Evolutionary conservation across 2,113 vertebrate species (phyloP).

Genomic region (Mesocricetus auratus): DNA sequence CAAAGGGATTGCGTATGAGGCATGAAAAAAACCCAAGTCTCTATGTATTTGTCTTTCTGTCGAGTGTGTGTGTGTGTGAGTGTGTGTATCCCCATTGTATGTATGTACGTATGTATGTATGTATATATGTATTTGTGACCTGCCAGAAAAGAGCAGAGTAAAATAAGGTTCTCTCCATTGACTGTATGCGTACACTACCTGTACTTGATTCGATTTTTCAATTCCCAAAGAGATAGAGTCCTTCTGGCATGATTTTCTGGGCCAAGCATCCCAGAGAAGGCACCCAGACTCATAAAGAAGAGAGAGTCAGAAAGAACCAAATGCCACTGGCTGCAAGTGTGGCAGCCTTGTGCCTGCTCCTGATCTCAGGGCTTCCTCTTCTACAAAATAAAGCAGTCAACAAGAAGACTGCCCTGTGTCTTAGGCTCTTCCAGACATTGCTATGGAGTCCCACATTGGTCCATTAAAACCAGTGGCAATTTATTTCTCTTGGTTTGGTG

Average conservation of each 20-base stretch:
- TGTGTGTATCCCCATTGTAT: neutral
- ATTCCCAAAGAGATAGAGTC: neutral
- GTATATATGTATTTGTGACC: neutral
- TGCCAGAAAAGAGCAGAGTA: neutral
- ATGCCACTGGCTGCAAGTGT: neutral
- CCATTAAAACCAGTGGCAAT: neutral
- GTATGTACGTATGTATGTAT: neutral
- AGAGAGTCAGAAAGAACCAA: neutral
- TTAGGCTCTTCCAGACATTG: neutral
- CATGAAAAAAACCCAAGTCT: neutral
- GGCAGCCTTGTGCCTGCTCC: neutral
- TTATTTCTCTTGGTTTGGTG: neutral
- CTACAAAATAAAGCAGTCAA: neutral
- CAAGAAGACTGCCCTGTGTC: too few relatives aligned
- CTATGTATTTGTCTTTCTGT: neutral
- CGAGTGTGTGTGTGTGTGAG: neutral
- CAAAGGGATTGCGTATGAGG: neutral
- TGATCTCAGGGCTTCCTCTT: neutral
- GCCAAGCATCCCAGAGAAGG: neutral
- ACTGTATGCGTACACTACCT: neutral
- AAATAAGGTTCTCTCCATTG: neutral
- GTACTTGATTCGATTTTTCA: neutral
- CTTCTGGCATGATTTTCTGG: neutral
- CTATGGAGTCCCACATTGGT: neutral
- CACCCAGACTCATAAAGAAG: too few relatives aligned